Conservation (phyloP, 2,888 invertebrate genomes). For the Agonopterix subpropinquella region DNA sequence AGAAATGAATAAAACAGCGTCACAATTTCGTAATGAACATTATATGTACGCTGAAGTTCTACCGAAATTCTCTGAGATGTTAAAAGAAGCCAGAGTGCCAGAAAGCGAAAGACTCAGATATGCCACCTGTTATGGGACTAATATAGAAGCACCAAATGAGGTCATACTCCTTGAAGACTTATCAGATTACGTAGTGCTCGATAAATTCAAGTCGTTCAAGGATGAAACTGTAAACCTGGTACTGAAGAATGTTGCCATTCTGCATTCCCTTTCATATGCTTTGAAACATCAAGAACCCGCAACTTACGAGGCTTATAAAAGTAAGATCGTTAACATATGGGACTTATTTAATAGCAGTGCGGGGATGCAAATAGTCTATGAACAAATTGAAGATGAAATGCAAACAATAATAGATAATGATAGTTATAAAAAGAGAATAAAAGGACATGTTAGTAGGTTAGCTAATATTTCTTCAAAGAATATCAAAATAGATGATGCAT, state of each 20-base stretch:
- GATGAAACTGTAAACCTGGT: constrained; percentile 18
- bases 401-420: not conserved
- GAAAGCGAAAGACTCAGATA: constrained; percentile 21
- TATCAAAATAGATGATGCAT: not conserved
- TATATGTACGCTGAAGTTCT: constrained; percentile 26
- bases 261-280: constrained; percentile 31
- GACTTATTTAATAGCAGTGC: not conserved
- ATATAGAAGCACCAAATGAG: constrained; percentile 24
- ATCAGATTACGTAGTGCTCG: constrained; percentile 22
- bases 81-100: constrained; percentile 19
- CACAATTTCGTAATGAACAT: constrained; percentile 28
- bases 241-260: constrained; percentile 26
- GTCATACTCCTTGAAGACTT: constrained; percentile 38
- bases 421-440: not conserved
- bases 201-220: constrained; percentile 16
- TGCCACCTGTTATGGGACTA: constrained; percentile 28
- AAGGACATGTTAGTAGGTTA: not conserved
- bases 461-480: not conserved
- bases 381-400: not conserved
- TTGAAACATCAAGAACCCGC: constrained; percentile 26
- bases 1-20: constrained; percentile 7
- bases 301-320: not conserved
- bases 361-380: not conserved
- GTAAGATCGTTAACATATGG: not conserved
- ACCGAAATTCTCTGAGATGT: constrained; percentile 25